Base-by-base conservation (phyloP, 2,888 invertebrate species). In the Drosophila atripex region DNA sequence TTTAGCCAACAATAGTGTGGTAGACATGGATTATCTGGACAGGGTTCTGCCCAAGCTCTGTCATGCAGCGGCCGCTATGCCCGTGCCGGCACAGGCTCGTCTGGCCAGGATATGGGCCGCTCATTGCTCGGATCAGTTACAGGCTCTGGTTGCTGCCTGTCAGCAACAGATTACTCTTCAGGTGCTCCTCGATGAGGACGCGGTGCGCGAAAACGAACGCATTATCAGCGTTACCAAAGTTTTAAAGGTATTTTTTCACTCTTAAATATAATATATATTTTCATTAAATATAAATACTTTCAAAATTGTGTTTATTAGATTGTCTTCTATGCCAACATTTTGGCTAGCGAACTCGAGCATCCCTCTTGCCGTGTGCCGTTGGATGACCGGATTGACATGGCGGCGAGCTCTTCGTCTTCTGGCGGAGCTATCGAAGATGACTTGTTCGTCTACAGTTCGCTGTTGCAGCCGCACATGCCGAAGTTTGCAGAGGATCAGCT, bases 91-190 rank as follows among this genome's bases (percentile, higher is more conserved):
- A 16, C 97, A 97, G 93, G 97, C 96, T 1, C 94, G 94, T 86
- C 90, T 98, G 55, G 97, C 96, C 0, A 93, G 94, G 1, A 94
- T 95, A 12, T 97, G 97, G 97, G 94, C 96, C 0, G 93, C 93
- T 41, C 94, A 95, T 78, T 94, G 94, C 84, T 93, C 93, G 75
- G 93, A 93, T 32, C 93, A 93, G 56, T 92, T 97, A 47, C 93
- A 94, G 23, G 93, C 93, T 76, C 93, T 96, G 52, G 90, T 97
- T 64, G 95, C 96, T 88, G 94, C 95, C 23, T 92, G 98, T 16
- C 98, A 98, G 87, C 97, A 98, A 89, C 93, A 98, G 46, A 96
- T 98, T 74, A 97, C 97, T 0, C 92, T 97, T 18, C 94, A 95
- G 89, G 96, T 97, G 9, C 95, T 97, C 69, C 95, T 95, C 41